Evolutionary conservation across 2,113 vertebrate species (phyloP), one percentile per base, ranked within the genome.

Genomic region (Elgaria multicarinata): DNA sequence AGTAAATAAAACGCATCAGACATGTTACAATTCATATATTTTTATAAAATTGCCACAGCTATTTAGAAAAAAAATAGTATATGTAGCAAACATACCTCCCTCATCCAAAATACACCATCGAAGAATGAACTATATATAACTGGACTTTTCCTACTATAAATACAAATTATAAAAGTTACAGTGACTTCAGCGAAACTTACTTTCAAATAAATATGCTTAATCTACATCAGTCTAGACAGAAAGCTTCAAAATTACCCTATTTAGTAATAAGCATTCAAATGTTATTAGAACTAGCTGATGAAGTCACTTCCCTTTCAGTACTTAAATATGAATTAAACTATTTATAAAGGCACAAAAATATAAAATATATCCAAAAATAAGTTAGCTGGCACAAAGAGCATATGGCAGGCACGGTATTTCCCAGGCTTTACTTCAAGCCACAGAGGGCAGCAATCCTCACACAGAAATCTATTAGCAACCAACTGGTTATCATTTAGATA

Each of bases 361-460:
- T 85, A 86, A 93, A 80, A 53, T 89, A 31, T 39, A 67, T 74
- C 95, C 92, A 94, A 93, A 95, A 94, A 95, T 93, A 96, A 95
- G 94, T 93, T 92, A 6, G 46, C 71, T 5, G 86, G 85, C 74
- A 42, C 87, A 74, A 22, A 4, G 55, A 67, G 26, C 26, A 46
- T 71, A 78, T 69, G 58, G 46, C 79, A 87, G 79, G 50, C 44
- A 36, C 24, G 24, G 14, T 24, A 69, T 77, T 77, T 83, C 71
- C 67, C 71, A 87, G 58, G 20, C 42, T 82, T 87, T 64, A 74
- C 28, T 71, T 90, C 20, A 53, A 66, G 46, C 85, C 79, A 87
- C 62, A 90, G 76, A 85, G 53, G 53, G 67, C 75, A 86, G 85
- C 89, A 87, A 42, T 62, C 53, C 67, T 8, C 74, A n/a, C 6